Conservation (phyloP, 1,140 invertebrate species). For the Coptotermes formosanus region DNA sequence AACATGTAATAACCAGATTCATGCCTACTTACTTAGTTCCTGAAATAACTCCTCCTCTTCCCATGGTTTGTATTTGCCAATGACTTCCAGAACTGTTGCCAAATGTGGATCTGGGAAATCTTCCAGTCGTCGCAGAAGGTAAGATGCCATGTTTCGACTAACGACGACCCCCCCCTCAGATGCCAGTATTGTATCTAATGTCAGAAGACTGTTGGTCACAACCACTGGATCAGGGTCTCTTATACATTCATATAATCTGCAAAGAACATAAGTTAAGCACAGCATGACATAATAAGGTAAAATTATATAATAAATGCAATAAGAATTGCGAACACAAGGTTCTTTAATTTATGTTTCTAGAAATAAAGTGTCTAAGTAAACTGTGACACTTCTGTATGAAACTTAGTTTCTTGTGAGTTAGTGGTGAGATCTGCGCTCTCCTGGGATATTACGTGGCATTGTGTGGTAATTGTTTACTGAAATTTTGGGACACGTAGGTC, state of each 20-base stretch:
- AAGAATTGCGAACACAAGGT: too few relatives aligned
- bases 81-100: slow-evolving; percentile 26
- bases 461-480: too few relatives aligned
- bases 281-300: neutral
- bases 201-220: slow-evolving; percentile 22
- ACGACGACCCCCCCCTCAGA: slow-evolving; percentile 30
- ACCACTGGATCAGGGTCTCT: slow-evolving; percentile 29
- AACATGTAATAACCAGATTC: neutral
- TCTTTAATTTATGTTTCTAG: too few relatives aligned
- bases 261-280: neutral
- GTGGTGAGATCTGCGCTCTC: too few relatives aligned
- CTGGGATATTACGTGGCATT: too few relatives aligned
- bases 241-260: slow-evolving; percentile 30
- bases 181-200: slow-evolving; percentile 28
- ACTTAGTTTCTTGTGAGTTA: too few relatives aligned
- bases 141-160: slow-evolving; percentile 24
- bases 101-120: slow-evolving; percentile 31
- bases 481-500: too few relatives aligned
- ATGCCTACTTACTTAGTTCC: slow-evolving; percentile 16
- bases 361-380: too few relatives aligned
- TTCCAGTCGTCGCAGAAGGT: slow-evolving; percentile 21
- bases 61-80: slow-evolving; percentile 26
- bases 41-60: slow-evolving; percentile 31
- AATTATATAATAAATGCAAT: too few relatives aligned
- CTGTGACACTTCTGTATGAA: too few relatives aligned